A percentile compares a stretch with the other conserved stretches of the same genome.
These are phyloP conservation scores for Drosophila pseudoananassae DNA, from an alignment of 1,140 invertebrate genomes.

Conservation along the genomic window DNA sequence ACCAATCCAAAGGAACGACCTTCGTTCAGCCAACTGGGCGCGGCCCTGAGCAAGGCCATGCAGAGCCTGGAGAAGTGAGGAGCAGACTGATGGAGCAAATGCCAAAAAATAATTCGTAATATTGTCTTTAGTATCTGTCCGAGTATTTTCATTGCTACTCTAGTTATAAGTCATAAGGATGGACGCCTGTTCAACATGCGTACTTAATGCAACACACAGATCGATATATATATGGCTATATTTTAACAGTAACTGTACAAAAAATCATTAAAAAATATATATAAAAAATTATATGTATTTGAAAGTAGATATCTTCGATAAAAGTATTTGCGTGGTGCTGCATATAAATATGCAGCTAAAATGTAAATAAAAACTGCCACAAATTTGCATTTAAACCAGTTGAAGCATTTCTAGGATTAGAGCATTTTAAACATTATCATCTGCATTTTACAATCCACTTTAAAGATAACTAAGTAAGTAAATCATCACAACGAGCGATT, in stretches of 20 bases:
- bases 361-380: slow-evolving; percentile 74
- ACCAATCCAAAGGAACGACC: slow-evolving; percentile 87
- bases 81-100: slow-evolving; percentile 38
- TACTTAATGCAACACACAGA: slow-evolving; percentile 41
- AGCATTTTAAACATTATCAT: slow-evolving; percentile 13
- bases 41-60: slow-evolving; percentile 81
- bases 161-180: slow-evolving; percentile 39
- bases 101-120: slow-evolving; percentile 50
- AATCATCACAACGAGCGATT: slow-evolving; percentile 59
- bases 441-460: slow-evolving; percentile 32
- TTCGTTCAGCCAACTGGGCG: slow-evolving; percentile 85
- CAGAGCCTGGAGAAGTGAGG: slow-evolving; percentile 71
- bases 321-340: slow-evolving; percentile 69
- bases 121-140: slow-evolving; percentile 26
- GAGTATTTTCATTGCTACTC: slow-evolving; percentile 19
- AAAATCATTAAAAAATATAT: slow-evolving; percentile 17
- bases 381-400: slow-evolving; percentile 74
- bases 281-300: slow-evolving; percentile 16
- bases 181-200: slow-evolving; percentile 66
- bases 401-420: slow-evolving; percentile 74
- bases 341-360: slow-evolving; percentile 53
- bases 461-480: slow-evolving; percentile 37
- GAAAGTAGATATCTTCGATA: slow-evolving; percentile 52
- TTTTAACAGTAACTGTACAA: slow-evolving; percentile 61
- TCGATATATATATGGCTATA: slow-evolving; percentile 28